Evolutionary conservation across 2,113 vertebrate species (phyloP), one percentile per base, ranked within the genome.

Genomic region (Chelonoidis abingdonii): DNA sequence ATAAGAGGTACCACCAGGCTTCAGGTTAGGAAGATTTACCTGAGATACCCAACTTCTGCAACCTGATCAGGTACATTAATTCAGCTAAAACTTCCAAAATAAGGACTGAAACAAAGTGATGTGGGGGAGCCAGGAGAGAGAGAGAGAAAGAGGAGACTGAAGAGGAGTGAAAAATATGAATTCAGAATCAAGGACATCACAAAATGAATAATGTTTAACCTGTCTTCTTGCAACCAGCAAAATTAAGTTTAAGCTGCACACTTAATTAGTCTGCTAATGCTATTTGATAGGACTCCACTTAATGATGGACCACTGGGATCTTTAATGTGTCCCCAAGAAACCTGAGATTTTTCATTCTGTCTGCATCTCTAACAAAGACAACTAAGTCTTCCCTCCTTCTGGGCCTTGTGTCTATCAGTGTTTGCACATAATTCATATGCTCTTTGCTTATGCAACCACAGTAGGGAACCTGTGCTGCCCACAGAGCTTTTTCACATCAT

Each of bases 241-340:
- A 97, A 97, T 97, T 95, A 96, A 96, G 95, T 97, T 97, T 92
- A 96, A 97, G 93, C 95, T 92, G 92, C 94, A 93, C 93, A 96
- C 92, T 96, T 95, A 97, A 97, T 97, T 97, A 97, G 86, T 65
- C 89, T 79, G 72, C 90, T 97, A 96, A 97, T 95, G 95, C 97
- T 87, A 89, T 90, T 97, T 96, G 94, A 95, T 96, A 84, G 91
- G 89, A 84, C 90, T 95, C 79, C 87, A 93, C 7, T 1, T 95
- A 97, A 94, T 94, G 92, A 86, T 59, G 80, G 76, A 92, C 92
- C 91, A 89, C 78, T 95, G 97, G 97, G 97, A 97, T 83, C 93
- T 93, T 89, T 85, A 75, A 25, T 44, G 84, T 84, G 88, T 96
- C 92, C 97, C 96, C 59, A 88, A 76, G 96, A 97, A 97, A 94